Evolutionary conservation across 2,113 vertebrate genomes (phyloP), one percentile per base, ranked within the genome.

Genomic region (Drymodes brunneopygia): DNA sequence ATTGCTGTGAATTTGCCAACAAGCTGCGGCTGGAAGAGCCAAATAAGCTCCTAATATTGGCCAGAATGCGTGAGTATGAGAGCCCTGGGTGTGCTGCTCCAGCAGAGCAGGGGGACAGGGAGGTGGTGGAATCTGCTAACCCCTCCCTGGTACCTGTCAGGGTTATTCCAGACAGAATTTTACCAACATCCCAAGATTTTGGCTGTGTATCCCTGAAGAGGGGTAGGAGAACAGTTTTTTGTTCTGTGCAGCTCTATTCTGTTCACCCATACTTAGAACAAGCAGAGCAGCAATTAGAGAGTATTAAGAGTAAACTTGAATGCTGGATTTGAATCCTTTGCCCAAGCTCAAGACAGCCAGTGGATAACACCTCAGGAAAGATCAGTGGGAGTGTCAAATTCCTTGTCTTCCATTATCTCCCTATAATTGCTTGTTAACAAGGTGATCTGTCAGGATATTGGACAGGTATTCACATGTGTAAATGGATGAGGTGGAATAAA

Each of bases 61-160:
- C 97, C 29, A 98, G 99, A 64, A 86, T 97, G 31, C 94, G 99
- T 99, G 97, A 98, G 98, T 96, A 57, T 7, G 4, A 64, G 77
- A 54, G 29, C 65, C 91, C 81, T 58, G 25, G 31, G 53, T 56
- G 31, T 38, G 2, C 48, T 50, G 7, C 38, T 54, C 7, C 15
- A 9, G 20, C 27, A 77, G 20, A 61, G 15, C 23, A 5, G 24
- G 33, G 48, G 31, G 12, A 31, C 4, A 15, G 4, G 40, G 42
- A 81, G 56, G 10, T 31, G 36, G 28, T 27, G 45, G 11, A 27
- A 15, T 36, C 19, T 62, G 0, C 27, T 50, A 18, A 54, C 2
- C 11, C 38, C 19, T 62, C 48, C 48, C 33, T 54, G 6, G 6
- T 47, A 16, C 40, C 84, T 82, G 21, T 9, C 60, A 42, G 71